Percentiles rank a stretch among this genome's conserved stretches.
Evolutionary conservation across 2,797 vertebrate genomes (phyloP).

Genomic region (Hozukius guyotensis): DNA sequence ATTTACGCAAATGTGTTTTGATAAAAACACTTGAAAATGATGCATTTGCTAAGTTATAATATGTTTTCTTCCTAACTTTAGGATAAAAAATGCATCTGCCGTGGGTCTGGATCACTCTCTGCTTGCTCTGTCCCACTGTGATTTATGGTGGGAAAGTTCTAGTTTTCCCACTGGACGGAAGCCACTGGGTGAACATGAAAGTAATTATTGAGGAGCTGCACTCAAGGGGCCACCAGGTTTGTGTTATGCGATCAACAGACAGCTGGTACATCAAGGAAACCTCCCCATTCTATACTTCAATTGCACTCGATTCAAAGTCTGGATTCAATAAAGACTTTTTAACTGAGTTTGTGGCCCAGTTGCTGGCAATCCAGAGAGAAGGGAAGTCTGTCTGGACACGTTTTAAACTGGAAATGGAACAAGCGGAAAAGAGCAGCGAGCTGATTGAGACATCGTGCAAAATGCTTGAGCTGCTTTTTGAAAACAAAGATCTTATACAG

Average conservation of each 20-base stretch:
- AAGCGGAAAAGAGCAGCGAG: background rate
- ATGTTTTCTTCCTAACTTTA: constrained; percentile 8
- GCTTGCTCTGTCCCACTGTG: constrained; percentile 9
- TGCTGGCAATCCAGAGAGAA: constrained; percentile 50
- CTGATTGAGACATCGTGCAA: constrained; percentile 12
- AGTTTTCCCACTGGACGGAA: constrained; percentile 63
- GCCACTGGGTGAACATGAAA: constrained; percentile 77
- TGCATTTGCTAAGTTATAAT: background rate
- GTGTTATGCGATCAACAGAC: constrained; percentile 41
- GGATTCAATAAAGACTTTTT: constrained; percentile 50
- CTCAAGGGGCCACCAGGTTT: constrained; percentile 60
- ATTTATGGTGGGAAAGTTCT: constrained; percentile 63
- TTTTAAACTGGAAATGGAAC: constrained; percentile 54
- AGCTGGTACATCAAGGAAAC: constrained; percentile 68
- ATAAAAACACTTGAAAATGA: background rate
- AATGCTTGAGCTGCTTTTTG: constrained; percentile 34
- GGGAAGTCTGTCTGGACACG: constrained; percentile 50
- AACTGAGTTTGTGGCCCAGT: background rate
- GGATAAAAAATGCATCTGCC: constrained; percentile 41
- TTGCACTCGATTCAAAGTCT: constrained; percentile 19
- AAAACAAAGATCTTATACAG: constrained; percentile 44
- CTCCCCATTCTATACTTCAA: constrained; percentile 52
- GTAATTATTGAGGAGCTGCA: constrained; percentile 66
- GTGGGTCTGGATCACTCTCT: constrained; percentile 27
- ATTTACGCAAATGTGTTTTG: background rate